Evolutionary conservation across 2,797 vertebrate species (phyloP).

Genomic region (Tiaroga cobitis): DNA sequence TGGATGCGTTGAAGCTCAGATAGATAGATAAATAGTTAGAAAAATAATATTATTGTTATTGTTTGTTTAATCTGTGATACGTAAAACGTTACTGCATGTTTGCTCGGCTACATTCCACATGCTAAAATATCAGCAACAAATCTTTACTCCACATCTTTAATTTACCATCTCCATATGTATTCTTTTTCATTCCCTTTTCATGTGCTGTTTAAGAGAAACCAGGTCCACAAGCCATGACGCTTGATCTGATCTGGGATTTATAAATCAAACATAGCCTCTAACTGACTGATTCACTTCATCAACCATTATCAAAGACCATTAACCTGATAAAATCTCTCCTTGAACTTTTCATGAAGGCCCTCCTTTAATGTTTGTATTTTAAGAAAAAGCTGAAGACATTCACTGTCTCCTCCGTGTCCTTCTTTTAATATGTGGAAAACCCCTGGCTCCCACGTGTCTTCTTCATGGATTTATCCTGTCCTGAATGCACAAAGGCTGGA

Average conservation of each 20-base stretch:
- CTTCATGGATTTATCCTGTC: constrained; percentile 27
- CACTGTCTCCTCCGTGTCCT: neutral
- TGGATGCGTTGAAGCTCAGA: constrained; percentile 16
- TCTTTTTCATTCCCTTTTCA: neutral
- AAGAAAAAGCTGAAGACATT: neutral
- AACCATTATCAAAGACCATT: constrained; percentile 7
- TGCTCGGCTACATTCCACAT: neutral
- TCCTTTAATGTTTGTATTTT: constrained; percentile 14
- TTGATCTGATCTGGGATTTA: constrained; percentile 1
- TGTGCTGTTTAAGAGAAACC: constrained; percentile 11
- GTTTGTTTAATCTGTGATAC: too few species aligned
- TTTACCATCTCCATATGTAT: neutral
- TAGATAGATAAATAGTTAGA: too few species aligned
- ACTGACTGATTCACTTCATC: constrained; percentile 12
- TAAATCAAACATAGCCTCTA: neutral
- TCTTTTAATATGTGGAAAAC: constrained; percentile 10
- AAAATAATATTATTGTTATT: too few species aligned
- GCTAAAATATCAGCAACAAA: neutral
- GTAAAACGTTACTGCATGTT: too few species aligned
- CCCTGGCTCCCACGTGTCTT: constrained; percentile 11
- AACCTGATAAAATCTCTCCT: constrained; percentile 21
- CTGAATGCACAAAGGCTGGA: constrained; percentile 25
- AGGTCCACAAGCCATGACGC: neutral
- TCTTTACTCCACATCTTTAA: neutral
- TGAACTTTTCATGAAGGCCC: constrained; percentile 15